A percentile compares a stretch with the other conserved stretches of the same genome.
Conservation (phyloP, 2,113 vertebrate species). For the Danio rerio region DNA sequence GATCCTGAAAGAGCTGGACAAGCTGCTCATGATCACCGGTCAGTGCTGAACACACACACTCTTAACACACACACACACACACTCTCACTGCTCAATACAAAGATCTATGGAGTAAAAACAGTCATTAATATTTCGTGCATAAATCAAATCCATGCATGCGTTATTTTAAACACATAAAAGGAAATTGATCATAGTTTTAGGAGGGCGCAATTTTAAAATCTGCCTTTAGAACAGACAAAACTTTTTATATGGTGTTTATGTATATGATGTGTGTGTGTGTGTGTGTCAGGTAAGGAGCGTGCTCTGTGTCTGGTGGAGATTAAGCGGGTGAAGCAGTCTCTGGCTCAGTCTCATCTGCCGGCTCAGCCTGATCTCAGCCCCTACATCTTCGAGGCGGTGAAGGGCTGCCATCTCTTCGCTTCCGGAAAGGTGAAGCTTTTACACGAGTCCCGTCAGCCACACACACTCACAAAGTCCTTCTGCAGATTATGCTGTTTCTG, state of each 20-base stretch:
- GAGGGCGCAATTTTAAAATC: no score
- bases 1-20: constrained; percentile 96
- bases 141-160: no score
- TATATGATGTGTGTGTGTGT: constrained; percentile 41
- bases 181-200: no score
- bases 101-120: no score
- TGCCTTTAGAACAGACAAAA: no score
- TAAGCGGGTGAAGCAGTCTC: constrained; percentile 95
- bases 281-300: constrained; percentile 88
- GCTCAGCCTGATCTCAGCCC: constrained; percentile 91
- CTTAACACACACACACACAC: no score
- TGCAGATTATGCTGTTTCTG: no score
- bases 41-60: constrained; percentile 50
- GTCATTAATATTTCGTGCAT: no score
- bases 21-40: constrained; percentile 93
- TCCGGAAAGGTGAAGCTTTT: constrained; percentile 85
- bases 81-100: no score
- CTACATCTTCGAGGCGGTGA: constrained; percentile 93
- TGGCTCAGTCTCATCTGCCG: constrained; percentile 96
- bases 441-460: not conserved
- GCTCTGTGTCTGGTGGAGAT: constrained; percentile 94
- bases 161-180: no score
- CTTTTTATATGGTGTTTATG: not conserved
- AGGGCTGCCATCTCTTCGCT: constrained; percentile 96
- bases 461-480: not conserved